phyloP scores from a whole-genome alignment of 1,140 invertebrate species.

The Drosophila parabipectinata region DNA sequence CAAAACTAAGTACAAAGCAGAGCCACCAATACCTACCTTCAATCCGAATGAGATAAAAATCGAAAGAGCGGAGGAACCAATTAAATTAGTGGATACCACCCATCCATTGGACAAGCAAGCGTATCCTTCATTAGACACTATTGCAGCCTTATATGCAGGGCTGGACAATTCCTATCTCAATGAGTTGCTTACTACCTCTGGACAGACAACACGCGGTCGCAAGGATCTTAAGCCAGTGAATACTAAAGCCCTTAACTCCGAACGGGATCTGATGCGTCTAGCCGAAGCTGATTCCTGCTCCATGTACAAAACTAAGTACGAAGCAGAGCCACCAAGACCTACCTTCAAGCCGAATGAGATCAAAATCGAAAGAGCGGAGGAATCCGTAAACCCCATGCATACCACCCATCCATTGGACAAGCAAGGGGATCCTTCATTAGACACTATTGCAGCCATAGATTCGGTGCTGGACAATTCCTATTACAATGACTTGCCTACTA shows the following conservation, averaged over 20 bases:
- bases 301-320: not conserved
- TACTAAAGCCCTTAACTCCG: not conserved
- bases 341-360: not conserved
- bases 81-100: no score
- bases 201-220: not conserved
- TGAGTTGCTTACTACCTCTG: not conserved
- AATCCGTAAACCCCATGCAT: not conserved
- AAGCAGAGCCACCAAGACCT: no score
- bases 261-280: no score
- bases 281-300: not conserved
- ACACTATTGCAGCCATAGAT: no score
- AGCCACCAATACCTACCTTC: not conserved
- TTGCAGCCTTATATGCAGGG: no score
- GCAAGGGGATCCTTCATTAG: no score
- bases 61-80: no score
- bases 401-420: no score
- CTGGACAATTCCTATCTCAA: not conserved
- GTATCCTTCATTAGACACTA: no score
- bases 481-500: not conserved
- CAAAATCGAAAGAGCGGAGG: not conserved
- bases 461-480: not conserved
- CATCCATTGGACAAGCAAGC: no score
- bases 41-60: not conserved
- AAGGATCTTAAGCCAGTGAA: not conserved
- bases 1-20: not conserved